Base-by-base conservation (phyloP, 1,140 invertebrate species). In the Dinoponera quadriceps region DNA sequence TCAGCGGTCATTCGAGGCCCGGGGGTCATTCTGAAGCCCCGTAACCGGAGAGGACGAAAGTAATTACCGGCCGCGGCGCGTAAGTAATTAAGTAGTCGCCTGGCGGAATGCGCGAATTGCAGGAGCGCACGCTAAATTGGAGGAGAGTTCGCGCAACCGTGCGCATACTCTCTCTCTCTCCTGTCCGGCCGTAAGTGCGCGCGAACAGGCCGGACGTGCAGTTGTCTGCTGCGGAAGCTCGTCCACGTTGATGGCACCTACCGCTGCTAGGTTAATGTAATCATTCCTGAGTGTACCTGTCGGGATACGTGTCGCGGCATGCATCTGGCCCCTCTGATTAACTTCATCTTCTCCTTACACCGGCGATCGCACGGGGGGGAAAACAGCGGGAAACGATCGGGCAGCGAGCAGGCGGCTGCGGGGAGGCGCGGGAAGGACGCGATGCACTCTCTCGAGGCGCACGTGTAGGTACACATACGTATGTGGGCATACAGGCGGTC, bases 51-150 rank as follows among this genome's bases (percentile, higher is more conserved):
- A 78, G 87, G 86, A 82, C 75, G 75, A 88, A 87, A 88, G 86
- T 88, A 88, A 88, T 88, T 88, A 88, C 85, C 75, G 71, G n/a
- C 72, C 85, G 82, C 81, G 60, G 86, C 83, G 85, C 66, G 87
- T 87, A 84, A 88, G 87, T 88, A 88, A 88, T 88, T 88, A 88
- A 88, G 87, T 88, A 88, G 72, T 73, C 71, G 87, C 33, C 65
- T 27, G 55, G 86, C 69, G 66, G 71, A 73, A 85, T 88, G 86
- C 72, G 44, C 83, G 68, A 88, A 88, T 88, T 78, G 83, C 82
- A 85, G 77, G 78, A 88, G 51, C 69, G 51, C 57, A 74, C 49
- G 83, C 72, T 74, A 88, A 88, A 88, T 88, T 88, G 83, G 77
- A 85, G 86, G 77, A 72, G 65, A 63, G 71, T 72, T 57, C 29